These are phyloP conservation scores for Paracentrotus lividus DNA, from an alignment of 53 echinoderm and acorn worm genomes.

Conservation along the genomic window DNA sequence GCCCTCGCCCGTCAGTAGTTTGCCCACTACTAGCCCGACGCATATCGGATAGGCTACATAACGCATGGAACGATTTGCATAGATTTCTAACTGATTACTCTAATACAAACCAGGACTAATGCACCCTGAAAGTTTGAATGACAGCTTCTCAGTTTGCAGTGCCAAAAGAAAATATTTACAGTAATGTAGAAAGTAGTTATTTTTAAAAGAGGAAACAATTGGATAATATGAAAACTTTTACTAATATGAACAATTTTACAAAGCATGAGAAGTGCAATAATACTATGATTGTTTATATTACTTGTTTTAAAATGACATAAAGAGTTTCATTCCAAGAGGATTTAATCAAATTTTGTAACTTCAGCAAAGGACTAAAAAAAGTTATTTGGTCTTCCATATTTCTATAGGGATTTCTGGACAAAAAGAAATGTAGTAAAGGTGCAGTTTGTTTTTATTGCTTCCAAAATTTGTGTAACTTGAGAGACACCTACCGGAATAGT, in stretches of 20 bases:
- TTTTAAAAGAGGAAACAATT: not conserved
- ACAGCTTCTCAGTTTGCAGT: not conserved
- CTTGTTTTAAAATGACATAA: not conserved
- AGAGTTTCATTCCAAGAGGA: no score
- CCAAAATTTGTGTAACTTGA: no score
- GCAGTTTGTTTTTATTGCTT: no score
- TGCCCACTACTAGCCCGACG: no score
- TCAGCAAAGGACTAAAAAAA: no score
- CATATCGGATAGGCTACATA: no score
- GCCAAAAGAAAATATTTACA: not conserved
- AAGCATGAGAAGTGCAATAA: not conserved
- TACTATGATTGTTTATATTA: not conserved
- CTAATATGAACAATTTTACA: not conserved
- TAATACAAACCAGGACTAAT: slow-evolving; percentile 24
- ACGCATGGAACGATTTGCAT: slow-evolving; percentile 36
- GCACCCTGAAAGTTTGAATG: not conserved
- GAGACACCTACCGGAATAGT: no score
- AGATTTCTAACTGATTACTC: slow-evolving; percentile 28
- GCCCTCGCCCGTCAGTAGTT: no score
- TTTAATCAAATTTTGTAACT: no score
- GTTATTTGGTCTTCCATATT: no score
- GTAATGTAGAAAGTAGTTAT: not conserved
- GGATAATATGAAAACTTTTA: not conserved
- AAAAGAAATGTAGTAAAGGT: no score
- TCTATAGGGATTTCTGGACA: no score